Base-by-base conservation (phyloP, 2,888 invertebrate genomes). In the Nomada hirtipes region DNA sequence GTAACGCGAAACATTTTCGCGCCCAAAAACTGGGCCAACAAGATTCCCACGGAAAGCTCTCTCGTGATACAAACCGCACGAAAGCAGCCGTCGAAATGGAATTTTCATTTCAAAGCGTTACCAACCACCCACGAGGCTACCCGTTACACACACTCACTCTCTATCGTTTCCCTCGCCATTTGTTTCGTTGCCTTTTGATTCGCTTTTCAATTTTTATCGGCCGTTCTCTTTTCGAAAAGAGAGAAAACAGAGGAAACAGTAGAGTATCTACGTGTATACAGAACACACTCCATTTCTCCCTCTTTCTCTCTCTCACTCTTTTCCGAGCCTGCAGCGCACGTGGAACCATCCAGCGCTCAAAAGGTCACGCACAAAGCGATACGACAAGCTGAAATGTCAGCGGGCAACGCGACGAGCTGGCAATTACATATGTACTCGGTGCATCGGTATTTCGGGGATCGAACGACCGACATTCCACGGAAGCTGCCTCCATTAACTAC, bases 81-180 rank as follows among this genome's bases (percentile, higher is more conserved):
- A 65, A 78, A 79, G 42, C 72, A 50, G 64, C 57, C 47, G 57
- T 15, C 71, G 68, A 80, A 79, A 79, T 79, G 79, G 79, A 80
- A 80, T 80, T 80, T 80, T 72, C 80, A 79, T 73, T 79, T 68
- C 44, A 73, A 80, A 80, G 47, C 80, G 61, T 36, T 23, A 20
- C 50, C n/a, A 57, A 4, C 13, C n/a, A 7, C 55, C 23, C 4
- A 7, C 26, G 9, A 15, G 13, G 26, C n/a, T 29, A 13, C 26
- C n/a, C 59, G 9, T 9, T 7, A 36, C 36, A 7, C 36, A 7
- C 7, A 26, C 18, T 15, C 47, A 15, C 15, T 18, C 26, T 13
- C 36, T 36, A 23, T 36, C 52, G 23, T 3, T 42, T 20, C 42
- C 10, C 15, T 47, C 57, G 1, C 61, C 57, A 63, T 69, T 64